Percentiles rank a stretch among this genome's conserved stretches.
Conservation (phyloP, 1,140 invertebrate genomes). For the Neelides sp. region DNA sequence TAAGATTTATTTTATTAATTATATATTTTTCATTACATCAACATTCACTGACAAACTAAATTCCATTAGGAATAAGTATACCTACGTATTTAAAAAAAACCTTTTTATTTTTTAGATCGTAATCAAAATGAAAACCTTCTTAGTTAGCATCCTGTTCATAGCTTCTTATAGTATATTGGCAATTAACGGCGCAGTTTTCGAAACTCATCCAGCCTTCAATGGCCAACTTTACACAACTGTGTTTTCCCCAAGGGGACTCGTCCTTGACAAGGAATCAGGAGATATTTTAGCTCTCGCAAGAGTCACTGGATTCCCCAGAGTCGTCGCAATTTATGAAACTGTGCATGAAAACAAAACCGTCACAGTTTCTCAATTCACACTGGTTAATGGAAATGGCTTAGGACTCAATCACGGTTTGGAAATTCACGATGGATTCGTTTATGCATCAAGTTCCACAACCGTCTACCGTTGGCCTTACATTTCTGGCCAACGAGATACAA, state of each 20-base stretch:
- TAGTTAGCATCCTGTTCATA: too few species aligned
- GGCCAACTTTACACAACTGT: neutral
- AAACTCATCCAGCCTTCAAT: neutral
- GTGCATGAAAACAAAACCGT: neutral
- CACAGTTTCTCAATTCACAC: neutral
- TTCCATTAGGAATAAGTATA: too few species aligned
- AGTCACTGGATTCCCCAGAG: neutral
- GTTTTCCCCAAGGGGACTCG: neutral
- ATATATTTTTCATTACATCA: too few species aligned
- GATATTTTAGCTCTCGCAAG: slow-evolving; percentile 11
- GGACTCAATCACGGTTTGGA: slow-evolving; percentile 13
- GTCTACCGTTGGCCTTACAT: slow-evolving; percentile 21
- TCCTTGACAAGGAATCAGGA: neutral
- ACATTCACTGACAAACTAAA: too few species aligned
- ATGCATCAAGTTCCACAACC: slow-evolving; percentile 6
- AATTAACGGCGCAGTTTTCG: slow-evolving; percentile 6
- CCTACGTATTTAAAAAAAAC: too few species aligned
- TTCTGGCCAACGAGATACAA: slow-evolving; percentile 1
- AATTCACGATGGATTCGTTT: neutral
- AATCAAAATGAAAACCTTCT: too few species aligned
- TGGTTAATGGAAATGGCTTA: neutral
- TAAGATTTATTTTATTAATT: too few species aligned
- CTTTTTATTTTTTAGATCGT: too few species aligned
- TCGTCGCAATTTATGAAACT: neutral
- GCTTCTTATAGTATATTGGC: too few species aligned